phyloP scores from a whole-genome alignment of 2,888 invertebrate species.

The Mythimna albipuncta region DNA sequence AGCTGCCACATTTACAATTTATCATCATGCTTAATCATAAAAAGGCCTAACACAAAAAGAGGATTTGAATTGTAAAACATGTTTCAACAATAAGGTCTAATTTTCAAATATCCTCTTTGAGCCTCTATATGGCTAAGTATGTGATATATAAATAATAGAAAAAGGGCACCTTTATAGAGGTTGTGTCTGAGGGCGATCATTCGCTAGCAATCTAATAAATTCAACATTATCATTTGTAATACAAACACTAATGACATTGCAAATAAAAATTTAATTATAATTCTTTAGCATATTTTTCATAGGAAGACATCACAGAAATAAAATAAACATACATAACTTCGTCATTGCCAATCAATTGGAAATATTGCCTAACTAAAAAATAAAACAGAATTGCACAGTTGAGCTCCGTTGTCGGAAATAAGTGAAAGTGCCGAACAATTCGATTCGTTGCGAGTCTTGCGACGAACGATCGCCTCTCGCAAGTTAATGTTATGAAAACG shows the following conservation, averaged over 20 bases:
- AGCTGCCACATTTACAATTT: slow-evolving; percentile 37
- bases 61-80: no score
- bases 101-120: no score
- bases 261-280: neutral
- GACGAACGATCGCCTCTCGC: slow-evolving; percentile 46
- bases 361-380: slow-evolving; percentile 49
- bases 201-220: slow-evolving; percentile 29
- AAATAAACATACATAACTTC: slow-evolving; percentile 20
- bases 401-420: slow-evolving; percentile 41
- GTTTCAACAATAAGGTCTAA: no score
- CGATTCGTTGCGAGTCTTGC: slow-evolving; percentile 50
- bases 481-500: slow-evolving; percentile 48
- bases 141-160: slow-evolving; percentile 29
- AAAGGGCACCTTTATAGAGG: slow-evolving; percentile 38
- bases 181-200: slow-evolving; percentile 22
- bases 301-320: slow-evolving; percentile 33
- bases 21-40: neutral
- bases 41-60: no score
- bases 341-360: slow-evolving; percentile 11
- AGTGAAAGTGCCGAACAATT: slow-evolving; percentile 57
- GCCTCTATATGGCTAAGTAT: neutral
- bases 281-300: slow-evolving; percentile 2
- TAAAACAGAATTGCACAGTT: slow-evolving; percentile 46
- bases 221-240: slow-evolving; percentile 9
- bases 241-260: no score